Conservation (phyloP, 2,888 invertebrate genomes). For the Eristalis tenax region DNA sequence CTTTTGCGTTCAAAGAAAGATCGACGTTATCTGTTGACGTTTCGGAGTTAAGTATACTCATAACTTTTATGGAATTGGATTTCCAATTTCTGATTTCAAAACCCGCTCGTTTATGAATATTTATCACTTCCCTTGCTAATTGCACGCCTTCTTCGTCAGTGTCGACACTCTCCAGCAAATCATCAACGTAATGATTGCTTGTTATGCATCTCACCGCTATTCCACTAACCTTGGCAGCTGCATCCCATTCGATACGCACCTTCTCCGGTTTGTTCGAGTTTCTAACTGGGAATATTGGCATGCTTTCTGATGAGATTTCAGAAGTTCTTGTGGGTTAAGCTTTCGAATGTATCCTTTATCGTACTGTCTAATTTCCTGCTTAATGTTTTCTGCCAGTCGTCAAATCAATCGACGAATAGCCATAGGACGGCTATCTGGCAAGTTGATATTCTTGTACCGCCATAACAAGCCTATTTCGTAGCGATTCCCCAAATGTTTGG, state of each 20-base stretch:
- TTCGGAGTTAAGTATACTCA: conserved; percentile 47
- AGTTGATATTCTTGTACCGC: conserved; percentile 53
- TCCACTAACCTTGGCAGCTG: conserved; percentile 74
- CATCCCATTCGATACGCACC: conserved; percentile 75
- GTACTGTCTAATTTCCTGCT: background rate
- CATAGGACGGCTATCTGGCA: conserved; percentile 72
- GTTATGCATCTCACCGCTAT: conserved; percentile 37
- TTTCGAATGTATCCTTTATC: too few relatives aligned
- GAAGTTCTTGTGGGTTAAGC: background rate
- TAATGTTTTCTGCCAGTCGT: background rate
- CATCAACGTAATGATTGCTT: conserved; percentile 42
- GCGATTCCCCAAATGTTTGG: conserved; percentile 4
- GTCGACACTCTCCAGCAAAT: conserved; percentile 44
- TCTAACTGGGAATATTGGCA: conserved; percentile 71
- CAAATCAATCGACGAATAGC: conserved; percentile 26
- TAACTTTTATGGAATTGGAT: conserved; percentile 27
- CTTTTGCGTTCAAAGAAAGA: background rate
- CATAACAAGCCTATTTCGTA: conserved; percentile 71
- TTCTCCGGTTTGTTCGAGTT: conserved; percentile 74
- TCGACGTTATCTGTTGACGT: conserved; percentile 3
- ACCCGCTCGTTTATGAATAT: background rate
- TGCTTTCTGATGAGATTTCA: conserved; percentile 5
- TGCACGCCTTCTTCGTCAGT: conserved; percentile 20
- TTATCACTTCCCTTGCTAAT: conserved; percentile 1
- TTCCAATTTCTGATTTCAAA: conserved; percentile 11